A percentile compares a stretch with the other conserved stretches of the same genome.
Conservation (phyloP, 2,113 vertebrate species). For the Pyrgilauda ruficollis region DNA sequence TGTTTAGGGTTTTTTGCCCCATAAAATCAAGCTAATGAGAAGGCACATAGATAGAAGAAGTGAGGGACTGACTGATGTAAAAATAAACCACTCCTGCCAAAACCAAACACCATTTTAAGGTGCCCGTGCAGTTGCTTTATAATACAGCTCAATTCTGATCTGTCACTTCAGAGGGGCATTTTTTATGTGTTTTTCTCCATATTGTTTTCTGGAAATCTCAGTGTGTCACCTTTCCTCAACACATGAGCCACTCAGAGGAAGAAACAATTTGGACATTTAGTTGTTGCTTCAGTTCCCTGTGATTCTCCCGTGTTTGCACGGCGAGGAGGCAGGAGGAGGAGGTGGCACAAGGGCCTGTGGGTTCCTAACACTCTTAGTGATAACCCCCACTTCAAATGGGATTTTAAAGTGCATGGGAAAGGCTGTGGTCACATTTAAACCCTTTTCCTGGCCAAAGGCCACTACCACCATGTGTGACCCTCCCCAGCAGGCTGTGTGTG, state of each 20-base stretch:
- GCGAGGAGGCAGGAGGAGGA: background rate
- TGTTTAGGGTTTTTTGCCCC: background rate
- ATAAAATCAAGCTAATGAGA: background rate
- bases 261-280: background rate
- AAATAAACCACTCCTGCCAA: background rate
- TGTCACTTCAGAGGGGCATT: background rate
- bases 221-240: background rate
- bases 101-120: background rate
- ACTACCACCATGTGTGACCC: accelerated
- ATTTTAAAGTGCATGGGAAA: background rate
- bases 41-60: background rate
- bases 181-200: background rate
- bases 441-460: background rate
- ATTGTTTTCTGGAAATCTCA: background rate
- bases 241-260: background rate
- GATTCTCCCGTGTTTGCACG: accelerated
- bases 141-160: background rate
- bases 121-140: background rate
- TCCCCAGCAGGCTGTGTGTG: background rate
- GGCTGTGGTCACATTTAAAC: background rate
- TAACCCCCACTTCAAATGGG: background rate
- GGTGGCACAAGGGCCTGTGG: background rate
- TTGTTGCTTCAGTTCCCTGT: background rate
- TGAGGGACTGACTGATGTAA: background rate
- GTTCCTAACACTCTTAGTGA: background rate